These are phyloP conservation scores for Hermetia illucens DNA, from an alignment of 1,140 invertebrate species.

Conservation along the genomic window DNA sequence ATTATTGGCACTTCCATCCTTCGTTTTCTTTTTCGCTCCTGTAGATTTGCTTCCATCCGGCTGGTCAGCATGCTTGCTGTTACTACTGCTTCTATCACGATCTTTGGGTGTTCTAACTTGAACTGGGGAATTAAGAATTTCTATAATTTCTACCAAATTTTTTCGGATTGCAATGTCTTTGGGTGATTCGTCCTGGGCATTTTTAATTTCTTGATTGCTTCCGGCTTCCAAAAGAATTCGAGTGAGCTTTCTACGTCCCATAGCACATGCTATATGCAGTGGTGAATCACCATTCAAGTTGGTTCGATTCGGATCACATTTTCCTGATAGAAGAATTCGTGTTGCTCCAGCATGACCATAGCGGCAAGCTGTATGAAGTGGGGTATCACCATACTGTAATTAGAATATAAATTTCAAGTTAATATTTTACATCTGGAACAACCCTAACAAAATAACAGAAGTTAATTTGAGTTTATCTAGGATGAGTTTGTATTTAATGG, in stretches of 20 bases:
- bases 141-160: conserved; percentile 65
- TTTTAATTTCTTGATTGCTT: conserved; percentile 61
- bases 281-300: conserved; percentile 95
- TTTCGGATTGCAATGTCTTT: conserved; percentile 81
- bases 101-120: conserved; percentile 15
- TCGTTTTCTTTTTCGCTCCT: conserved; percentile 26
- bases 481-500: too few relatives aligned
- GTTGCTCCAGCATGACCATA: conserved; percentile 93
- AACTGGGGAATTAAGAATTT: conserved; percentile 51
- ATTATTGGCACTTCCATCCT: conserved; percentile 19
- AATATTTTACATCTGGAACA: too few relatives aligned
- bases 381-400: conserved; percentile 86
- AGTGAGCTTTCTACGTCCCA: conserved; percentile 83
- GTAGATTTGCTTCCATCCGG: conserved; percentile 29
- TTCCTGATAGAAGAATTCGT: conserved; percentile 80
- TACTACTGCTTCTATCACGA: conserved; percentile 15
- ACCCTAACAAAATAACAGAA: too few relatives aligned
- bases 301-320: conserved; percentile 72
- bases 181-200: conserved; percentile 87
- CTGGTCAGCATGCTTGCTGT: conserved; percentile 17
- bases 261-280: conserved; percentile 83
- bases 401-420: conserved; percentile 9
- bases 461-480: too few relatives aligned
- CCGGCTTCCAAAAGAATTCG: conserved; percentile 78
- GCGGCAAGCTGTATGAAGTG: conserved; percentile 85